Evolutionary conservation across 2,888 invertebrate species (phyloP).

Genomic region (Hetaerina titia): DNA sequence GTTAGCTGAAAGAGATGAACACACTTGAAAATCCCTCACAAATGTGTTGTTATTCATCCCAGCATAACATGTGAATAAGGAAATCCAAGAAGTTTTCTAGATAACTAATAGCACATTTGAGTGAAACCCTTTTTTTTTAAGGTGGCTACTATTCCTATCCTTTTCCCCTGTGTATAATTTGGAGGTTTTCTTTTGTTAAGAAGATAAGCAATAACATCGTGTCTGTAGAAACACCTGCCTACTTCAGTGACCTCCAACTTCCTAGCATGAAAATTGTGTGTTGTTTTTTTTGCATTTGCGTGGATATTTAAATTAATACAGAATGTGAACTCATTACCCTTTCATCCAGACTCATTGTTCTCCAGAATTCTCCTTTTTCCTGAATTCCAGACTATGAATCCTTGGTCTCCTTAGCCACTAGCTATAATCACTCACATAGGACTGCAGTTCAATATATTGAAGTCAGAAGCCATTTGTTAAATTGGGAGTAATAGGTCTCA

Average conservation of each 20-base stretch:
- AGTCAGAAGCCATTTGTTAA: conserved; percentile 46
- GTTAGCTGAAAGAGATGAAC: conserved; percentile 45
- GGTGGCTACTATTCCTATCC: conserved; percentile 52
- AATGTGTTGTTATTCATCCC: conserved; percentile 5
- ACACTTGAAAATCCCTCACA: conserved; percentile 40
- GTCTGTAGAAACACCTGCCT: conserved; percentile 49
- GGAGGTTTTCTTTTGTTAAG: conserved; percentile 29
- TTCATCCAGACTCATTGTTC: conserved; percentile 50
- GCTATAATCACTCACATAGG: conserved; percentile 53
- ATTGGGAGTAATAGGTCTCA: conserved; percentile 48
- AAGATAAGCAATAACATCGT: conserved; percentile 63
- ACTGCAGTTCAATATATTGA: conserved; percentile 40
- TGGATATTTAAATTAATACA: conserved; percentile 65
- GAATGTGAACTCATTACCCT: not conserved
- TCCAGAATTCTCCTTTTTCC: conserved; percentile 12
- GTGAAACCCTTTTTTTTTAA: conserved; percentile 44
- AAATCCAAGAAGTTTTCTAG: conserved; percentile 51
- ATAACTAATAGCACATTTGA: conserved; percentile 57
- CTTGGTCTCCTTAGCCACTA: conserved; percentile 60
- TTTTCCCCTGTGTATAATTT: conserved; percentile 8
- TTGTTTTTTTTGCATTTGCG: conserved; percentile 58
- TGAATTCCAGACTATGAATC: conserved; percentile 29
- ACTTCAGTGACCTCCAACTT: conserved; percentile 43
- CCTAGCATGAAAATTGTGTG: conserved; percentile 56
- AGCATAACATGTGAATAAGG: conserved; percentile 42